Evolutionary conservation across 1,140 invertebrate genomes (phyloP).

Genomic region (Microplitis demolitor): DNA sequence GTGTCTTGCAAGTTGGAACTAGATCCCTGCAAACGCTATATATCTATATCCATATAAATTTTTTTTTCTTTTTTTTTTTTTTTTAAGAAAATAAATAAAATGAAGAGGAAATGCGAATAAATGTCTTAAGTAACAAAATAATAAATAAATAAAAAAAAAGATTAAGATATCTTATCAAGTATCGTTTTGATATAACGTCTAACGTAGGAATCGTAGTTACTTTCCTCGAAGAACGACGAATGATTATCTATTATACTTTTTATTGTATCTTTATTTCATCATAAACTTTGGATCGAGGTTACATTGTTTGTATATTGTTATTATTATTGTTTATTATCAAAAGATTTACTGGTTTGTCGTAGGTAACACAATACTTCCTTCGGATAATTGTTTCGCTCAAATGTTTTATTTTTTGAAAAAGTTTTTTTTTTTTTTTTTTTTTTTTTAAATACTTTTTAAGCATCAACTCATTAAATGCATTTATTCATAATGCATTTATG

Average conservation of each 20-base stretch:
- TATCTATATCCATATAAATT: too few relatives aligned
- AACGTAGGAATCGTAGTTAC: not conserved
- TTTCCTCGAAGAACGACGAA: not conserved
- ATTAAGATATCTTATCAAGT: not conserved
- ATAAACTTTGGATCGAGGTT: too few relatives aligned
- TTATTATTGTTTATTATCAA: too few relatives aligned
- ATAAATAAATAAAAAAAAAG: too few relatives aligned
- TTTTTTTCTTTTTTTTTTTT: too few relatives aligned
- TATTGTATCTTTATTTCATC: too few relatives aligned
- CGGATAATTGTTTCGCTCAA: too few relatives aligned
- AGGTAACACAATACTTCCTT: not conserved
- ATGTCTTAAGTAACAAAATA: too few relatives aligned
- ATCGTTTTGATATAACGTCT: not conserved
- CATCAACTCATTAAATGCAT: not conserved
- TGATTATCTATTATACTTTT: not conserved
- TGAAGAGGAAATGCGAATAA: not conserved
- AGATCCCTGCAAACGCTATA: conserved; percentile 6
- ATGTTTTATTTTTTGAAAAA: too few relatives aligned
- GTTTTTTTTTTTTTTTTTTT: too few relatives aligned
- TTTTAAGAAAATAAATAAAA: not conserved
- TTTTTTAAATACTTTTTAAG: not conserved
- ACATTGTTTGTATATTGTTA: too few relatives aligned
- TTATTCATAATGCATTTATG: conserved; percentile 29
- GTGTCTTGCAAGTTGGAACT: conserved; percentile 19
- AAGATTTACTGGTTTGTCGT: not conserved